Evolutionary conservation across 2,113 vertebrate species (phyloP).

Genomic region (Hydropotes inermis): DNA sequence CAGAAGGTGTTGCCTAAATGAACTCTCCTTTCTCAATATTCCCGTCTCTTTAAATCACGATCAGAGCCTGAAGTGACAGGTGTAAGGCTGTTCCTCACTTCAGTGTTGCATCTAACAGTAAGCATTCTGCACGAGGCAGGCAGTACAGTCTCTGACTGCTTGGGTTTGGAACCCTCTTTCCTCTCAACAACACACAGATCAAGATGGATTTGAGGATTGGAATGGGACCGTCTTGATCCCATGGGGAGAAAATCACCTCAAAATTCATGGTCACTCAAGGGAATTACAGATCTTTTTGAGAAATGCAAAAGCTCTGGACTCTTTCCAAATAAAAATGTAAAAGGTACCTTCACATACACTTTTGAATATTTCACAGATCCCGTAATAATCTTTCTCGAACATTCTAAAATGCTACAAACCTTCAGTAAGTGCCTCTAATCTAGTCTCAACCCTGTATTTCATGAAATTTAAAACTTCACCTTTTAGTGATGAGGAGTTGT

Average conservation of each 20-base stretch:
- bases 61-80: not conserved
- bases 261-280: not conserved
- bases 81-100: not conserved
- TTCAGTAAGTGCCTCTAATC: not conserved
- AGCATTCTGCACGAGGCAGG: not conserved
- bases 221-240: not conserved
- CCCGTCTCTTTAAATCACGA: not conserved
- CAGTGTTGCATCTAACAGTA: not conserved
- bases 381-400: not conserved
- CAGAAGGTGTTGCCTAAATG: not conserved
- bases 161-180: not conserved
- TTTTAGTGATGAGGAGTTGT: not conserved
- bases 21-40: not conserved
- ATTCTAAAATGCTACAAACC: not conserved
- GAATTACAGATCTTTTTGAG: not conserved
- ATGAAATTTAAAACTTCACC: not conserved
- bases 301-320: not conserved
- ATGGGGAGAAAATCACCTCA: not conserved
- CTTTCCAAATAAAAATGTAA: conserved; percentile 7
- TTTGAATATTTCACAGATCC: not conserved
- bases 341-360: not conserved
- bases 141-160: not conserved
- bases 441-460: not conserved
- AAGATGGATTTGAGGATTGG: not conserved
- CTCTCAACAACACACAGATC: not conserved